These are phyloP conservation scores for Tanypteryx hageni DNA, from an alignment of 2,888 invertebrate genomes.

Conservation along the genomic window DNA sequence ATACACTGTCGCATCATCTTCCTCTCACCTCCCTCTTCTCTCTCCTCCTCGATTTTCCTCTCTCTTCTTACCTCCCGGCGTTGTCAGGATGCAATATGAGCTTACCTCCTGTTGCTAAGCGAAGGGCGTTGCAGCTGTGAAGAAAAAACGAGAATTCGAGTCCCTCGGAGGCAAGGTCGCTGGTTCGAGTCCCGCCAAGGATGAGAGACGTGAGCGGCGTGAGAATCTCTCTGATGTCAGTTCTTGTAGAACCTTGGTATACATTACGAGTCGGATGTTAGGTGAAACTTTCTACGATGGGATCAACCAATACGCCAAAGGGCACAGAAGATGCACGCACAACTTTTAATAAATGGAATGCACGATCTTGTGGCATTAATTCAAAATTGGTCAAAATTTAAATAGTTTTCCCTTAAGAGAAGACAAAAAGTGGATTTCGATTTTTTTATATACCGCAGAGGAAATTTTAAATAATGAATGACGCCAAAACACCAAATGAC, in stretches of 20 bases:
- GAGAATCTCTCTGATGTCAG: no score
- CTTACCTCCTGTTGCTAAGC: constrained; percentile 72
- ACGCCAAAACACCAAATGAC: no score
- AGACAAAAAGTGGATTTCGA: background rate
- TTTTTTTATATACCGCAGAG: background rate
- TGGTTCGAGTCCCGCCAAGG: background rate
- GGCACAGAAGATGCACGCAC: no score
- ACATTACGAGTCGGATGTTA: no score
- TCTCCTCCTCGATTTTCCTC: background rate
- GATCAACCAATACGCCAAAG: no score
- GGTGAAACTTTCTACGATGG: no score
- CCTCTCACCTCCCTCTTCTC: no score
- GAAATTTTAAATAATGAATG: no score
- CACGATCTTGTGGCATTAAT: background rate
- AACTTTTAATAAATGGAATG: no score
- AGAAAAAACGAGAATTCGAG: background rate
- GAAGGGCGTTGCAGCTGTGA: constrained; percentile 66
- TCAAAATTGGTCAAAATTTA: background rate
- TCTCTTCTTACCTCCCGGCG: constrained; percentile 9
- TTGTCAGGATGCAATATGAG: constrained; percentile 73
- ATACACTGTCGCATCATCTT: no score
- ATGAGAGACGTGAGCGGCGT: no score
- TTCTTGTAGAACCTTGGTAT: no score
- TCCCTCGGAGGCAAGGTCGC: background rate
- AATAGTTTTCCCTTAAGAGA: background rate